A percentile compares a stretch with the other conserved stretches of the same genome.
Evolutionary conservation across 2,797 vertebrate species (phyloP).

Genomic region (Melanotaenia trifasciata): DNA sequence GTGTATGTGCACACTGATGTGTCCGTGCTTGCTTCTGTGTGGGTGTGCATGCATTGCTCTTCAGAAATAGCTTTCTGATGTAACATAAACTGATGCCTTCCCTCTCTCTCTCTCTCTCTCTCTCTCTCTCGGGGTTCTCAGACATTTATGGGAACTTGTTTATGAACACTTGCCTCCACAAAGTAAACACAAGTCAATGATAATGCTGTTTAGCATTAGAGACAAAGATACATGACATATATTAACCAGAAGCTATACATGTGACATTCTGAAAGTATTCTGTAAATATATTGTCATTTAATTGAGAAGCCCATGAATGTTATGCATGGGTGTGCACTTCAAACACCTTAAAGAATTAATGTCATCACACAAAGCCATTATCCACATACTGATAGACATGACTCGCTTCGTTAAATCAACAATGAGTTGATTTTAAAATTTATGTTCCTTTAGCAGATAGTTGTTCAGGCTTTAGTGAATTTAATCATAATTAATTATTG

Average conservation of each 20-base stretch:
- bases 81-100: slow-evolving; percentile 72
- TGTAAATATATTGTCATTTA: slow-evolving; percentile 36
- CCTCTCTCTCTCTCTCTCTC: not conserved
- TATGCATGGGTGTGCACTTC: slow-evolving; percentile 17
- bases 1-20: slow-evolving; percentile 51
- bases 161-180: slow-evolving; percentile 42
- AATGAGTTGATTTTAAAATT: slow-evolving; percentile 47
- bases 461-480: slow-evolving; percentile 28
- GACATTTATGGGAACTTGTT: slow-evolving; percentile 62
- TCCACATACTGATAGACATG: slow-evolving; percentile 28
- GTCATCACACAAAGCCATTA: slow-evolving; percentile 26
- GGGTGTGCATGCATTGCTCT: slow-evolving; percentile 35
- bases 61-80: slow-evolving; percentile 73
- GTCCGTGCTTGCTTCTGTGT: slow-evolving; percentile 16
- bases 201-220: slow-evolving; percentile 26
- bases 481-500: slow-evolving; percentile 58
- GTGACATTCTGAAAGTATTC: not conserved
- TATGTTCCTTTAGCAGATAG: slow-evolving; percentile 26
- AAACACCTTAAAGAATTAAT: slow-evolving; percentile 12
- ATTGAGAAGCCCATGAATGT: slow-evolving; percentile 15
- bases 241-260: not conserved
- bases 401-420: slow-evolving; percentile 51
- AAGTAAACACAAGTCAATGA: slow-evolving; percentile 50
- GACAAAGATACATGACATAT: slow-evolving; percentile 12
- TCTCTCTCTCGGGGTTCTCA: slow-evolving; percentile 62